Evolutionary conservation across 2,888 invertebrate species (phyloP).

Genomic region (Drosophila siamana): DNA sequence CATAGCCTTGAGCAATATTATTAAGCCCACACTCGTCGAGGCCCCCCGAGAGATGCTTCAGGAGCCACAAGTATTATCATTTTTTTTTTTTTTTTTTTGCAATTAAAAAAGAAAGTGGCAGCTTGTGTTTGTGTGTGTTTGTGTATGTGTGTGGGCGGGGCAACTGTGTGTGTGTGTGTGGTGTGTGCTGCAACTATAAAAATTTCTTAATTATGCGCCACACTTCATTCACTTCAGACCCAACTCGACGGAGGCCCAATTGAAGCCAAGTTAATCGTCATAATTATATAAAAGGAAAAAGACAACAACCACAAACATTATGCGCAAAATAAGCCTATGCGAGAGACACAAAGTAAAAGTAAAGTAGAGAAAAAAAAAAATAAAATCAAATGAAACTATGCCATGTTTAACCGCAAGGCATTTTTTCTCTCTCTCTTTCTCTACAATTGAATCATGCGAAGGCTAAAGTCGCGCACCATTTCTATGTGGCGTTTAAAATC

Average conservation of each 20-base stretch:
- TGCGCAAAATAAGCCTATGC: slow-evolving; percentile 44
- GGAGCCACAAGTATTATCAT: slow-evolving; percentile 23
- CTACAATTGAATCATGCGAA: slow-evolving; percentile 48
- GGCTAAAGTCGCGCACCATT: slow-evolving; percentile 58
- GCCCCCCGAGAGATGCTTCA: slow-evolving; percentile 14
- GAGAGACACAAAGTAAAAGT: slow-evolving; percentile 51
- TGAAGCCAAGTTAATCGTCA: slow-evolving; percentile 54
- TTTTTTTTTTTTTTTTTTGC: slow-evolving; percentile 20
- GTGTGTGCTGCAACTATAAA: slow-evolving; percentile 50
- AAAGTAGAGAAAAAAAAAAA: slow-evolving; percentile 6
- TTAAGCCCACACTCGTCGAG: slow-evolving; percentile 8
- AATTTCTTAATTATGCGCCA: slow-evolving; percentile 62
- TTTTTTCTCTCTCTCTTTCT: slow-evolving; percentile 19
- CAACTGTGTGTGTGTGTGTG: slow-evolving; percentile 22
- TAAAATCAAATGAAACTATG: slow-evolving; percentile 53
- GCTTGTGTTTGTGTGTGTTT: slow-evolving; percentile 1
- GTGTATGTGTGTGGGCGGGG: slow-evolving; percentile 36
- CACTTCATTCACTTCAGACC: slow-evolving; percentile 56
- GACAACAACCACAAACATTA: slow-evolving; percentile 11
- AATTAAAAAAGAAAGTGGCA: slow-evolving; percentile 61
- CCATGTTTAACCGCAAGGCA: slow-evolving; percentile 69
- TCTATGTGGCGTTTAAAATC: slow-evolving; percentile 51
- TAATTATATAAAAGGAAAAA: slow-evolving; percentile 45
- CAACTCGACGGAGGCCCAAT: slow-evolving; percentile 31
- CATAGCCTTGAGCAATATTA: slow-evolving; percentile 15